Percentiles rank a stretch among this genome's conserved stretches.
Evolutionary conservation across 2,888 invertebrate genomes (phyloP).

Genomic region (Orthosia cruda): DNA sequence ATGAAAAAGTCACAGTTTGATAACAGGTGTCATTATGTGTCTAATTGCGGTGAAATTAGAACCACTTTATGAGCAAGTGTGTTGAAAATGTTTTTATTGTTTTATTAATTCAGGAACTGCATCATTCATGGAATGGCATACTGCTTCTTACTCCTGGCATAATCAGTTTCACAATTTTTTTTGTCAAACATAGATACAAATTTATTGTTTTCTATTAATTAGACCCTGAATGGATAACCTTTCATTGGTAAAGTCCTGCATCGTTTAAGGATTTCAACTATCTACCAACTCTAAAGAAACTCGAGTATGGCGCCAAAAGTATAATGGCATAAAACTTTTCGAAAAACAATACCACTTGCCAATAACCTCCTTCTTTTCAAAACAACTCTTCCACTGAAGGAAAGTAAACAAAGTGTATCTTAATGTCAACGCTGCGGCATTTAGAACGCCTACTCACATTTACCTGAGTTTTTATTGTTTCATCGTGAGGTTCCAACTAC

Average conservation of each 20-base stretch:
- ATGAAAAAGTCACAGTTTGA: no score
- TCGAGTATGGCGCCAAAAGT: background rate
- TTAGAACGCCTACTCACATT: slow-evolving; percentile 61
- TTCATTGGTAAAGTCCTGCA: no score
- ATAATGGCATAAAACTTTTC: background rate
- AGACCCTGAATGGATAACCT: no score
- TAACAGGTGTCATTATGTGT: no score
- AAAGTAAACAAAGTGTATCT: slow-evolving; percentile 59
- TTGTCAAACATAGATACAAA: background rate
- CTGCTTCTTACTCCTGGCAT: background rate
- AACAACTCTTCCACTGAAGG: slow-evolving; percentile 46
- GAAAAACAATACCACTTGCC: background rate
- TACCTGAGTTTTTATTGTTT: slow-evolving; percentile 69
- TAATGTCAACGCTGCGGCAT: slow-evolving; percentile 64
- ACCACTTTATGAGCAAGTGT: no score
- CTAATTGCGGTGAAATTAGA: no score
- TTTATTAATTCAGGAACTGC: background rate
- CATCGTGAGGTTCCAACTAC: slow-evolving; percentile 51
- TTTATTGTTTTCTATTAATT: background rate
- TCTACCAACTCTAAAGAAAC: background rate
- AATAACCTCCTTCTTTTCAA: slow-evolving; percentile 17
- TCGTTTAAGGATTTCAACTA: no score
- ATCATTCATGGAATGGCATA: no score
- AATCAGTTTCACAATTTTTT: background rate
- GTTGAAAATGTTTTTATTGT: background rate